Base-by-base conservation (phyloP, 2,888 invertebrate species). In the Brenthis daphne region DNA sequence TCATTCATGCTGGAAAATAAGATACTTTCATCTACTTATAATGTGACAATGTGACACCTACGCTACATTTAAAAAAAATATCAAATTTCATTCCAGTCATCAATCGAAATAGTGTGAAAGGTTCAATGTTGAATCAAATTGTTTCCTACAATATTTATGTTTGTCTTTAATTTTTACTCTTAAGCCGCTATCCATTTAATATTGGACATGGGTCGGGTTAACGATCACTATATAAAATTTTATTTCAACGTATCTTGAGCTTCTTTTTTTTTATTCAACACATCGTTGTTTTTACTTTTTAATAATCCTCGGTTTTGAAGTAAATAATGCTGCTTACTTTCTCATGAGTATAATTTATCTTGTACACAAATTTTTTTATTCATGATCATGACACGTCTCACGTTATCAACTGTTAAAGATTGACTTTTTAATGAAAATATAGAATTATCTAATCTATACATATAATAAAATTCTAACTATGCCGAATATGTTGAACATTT, bases 181-280 rank as follows among this genome's bases (percentile, higher is more conserved):
- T 83, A 83, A 83, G 80, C 83, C 86, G 86, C 81, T 85, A 87
- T 86, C 89, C 90, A 87, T 92, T 91, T 91, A 89, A 91, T 90
- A 90, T 90, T 82, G 87, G 83, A 85, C 84, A 82, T 81, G 82
- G 86, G 82, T 85, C 83, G 84, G 84, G 89, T 92, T 92, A 92
- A 92, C 90, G 92, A 89, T 85, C 91, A 85, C 86, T 88, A 87
- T 88, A 92, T 91, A 89, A 89, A 89, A 89, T 88, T 90, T 91
- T 92, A 91, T 92, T 90, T 90, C 85, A 87, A 87, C 86, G 85
- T 83, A 81, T 83, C 85, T 82, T 79, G 78, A 80, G 77, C 83
- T 81, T 80, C 81, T 85, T 85, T 87, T 82, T 76, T 88, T 88
- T 81, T 86, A 83, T 84, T 87, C 85, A 87, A 90, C 87, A 87